Percentiles rank a stretch among this genome's conserved stretches.
Evolutionary conservation across 2,113 vertebrate species (phyloP).

Genomic region (Leucopsar rothschildi): DNA sequence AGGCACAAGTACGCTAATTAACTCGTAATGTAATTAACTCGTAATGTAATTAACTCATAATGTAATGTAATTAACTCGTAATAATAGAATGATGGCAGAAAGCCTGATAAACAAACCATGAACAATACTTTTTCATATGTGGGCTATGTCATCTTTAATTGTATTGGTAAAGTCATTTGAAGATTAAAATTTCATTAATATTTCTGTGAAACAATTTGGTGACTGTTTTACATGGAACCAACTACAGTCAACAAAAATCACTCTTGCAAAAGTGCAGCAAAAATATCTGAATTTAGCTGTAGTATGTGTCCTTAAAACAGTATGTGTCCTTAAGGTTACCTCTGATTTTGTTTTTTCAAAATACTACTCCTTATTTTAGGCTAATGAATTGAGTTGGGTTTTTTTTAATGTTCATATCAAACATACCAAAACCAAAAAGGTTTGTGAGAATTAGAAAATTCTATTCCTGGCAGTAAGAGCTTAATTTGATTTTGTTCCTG

Average conservation of each 20-base stretch:
- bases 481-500: neutral
- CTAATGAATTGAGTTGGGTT: rapidly evolving
- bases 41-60: neutral
- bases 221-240: neutral
- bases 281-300: neutral
- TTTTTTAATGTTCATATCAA: neutral
- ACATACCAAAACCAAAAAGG: neutral
- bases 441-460: neutral
- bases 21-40: neutral
- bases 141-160: neutral
- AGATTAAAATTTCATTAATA: neutral
- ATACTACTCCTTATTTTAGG: neutral
- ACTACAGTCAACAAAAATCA: neutral
- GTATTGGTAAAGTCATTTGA: neutral
- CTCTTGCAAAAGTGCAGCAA: neutral
- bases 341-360: neutral
- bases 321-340: neutral
- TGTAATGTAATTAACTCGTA: neutral
- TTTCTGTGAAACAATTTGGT: neutral
- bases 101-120: neutral
- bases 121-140: neutral
- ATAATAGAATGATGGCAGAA: neutral
- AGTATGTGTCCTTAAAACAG: neutral
- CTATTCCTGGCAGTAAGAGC: neutral
- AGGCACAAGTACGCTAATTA: neutral